Evolutionary conservation across 2,888 invertebrate species (phyloP).

Genomic region (Chalcosyrphus nemorum): DNA sequence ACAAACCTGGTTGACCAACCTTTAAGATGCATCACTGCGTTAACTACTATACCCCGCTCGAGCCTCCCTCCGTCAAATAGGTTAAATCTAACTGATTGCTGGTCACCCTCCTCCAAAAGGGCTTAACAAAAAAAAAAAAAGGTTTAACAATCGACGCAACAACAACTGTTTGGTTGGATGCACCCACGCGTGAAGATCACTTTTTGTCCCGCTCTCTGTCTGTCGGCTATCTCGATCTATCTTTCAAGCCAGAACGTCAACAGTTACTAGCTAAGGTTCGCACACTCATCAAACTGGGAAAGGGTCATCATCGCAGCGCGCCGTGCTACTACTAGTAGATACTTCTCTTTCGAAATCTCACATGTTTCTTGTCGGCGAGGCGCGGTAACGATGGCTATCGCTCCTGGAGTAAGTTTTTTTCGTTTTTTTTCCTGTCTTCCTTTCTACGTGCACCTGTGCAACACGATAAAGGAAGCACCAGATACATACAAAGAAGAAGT

Average conservation of each 20-base stretch:
- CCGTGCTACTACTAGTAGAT: not conserved
- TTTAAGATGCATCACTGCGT: constrained; percentile 70
- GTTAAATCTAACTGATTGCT: constrained; percentile 62
- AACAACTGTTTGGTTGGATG: constrained; percentile 33
- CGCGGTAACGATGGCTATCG: constrained; percentile 33
- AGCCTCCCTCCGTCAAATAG: constrained; percentile 32
- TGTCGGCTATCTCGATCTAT: not conserved
- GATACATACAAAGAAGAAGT: not conserved
- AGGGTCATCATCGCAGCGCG: constrained; percentile 39
- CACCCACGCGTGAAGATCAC: constrained; percentile 70
- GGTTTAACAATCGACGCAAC: constrained; percentile 46
- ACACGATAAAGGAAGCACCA: constrained; percentile 11
- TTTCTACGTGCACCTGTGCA: constrained; percentile 56
- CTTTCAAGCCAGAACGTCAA: constrained; percentile 31
- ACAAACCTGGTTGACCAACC: constrained; percentile 70
- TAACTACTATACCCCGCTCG: constrained; percentile 18
- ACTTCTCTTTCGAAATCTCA: constrained; percentile 27
- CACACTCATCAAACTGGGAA: constrained; percentile 59
- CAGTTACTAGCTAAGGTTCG: constrained; percentile 50
- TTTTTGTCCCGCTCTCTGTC: constrained; percentile 45
- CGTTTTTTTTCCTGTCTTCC: constrained; percentile 36
- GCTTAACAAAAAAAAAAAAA: constrained; percentile 30
- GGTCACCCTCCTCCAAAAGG: constrained; percentile 33
- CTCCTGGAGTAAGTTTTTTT: constrained; percentile 22
- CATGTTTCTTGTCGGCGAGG: constrained; percentile 18